Evolutionary conservation across 2,888 invertebrate genomes (phyloP).

Genomic region (Agrochola lota): DNA sequence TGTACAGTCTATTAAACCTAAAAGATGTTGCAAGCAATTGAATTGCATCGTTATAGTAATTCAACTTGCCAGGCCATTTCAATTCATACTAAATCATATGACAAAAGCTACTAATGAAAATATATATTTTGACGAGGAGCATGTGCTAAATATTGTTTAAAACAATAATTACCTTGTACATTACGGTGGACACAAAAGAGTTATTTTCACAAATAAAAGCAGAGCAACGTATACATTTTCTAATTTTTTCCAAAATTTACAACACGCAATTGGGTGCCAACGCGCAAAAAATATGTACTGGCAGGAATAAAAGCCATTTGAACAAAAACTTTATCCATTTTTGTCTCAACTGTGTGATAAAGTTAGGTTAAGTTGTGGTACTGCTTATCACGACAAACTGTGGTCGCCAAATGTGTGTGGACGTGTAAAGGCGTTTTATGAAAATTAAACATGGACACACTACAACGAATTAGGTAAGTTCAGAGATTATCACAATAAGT

Average conservation of each 20-base stretch:
- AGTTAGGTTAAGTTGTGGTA: slow-evolving; percentile 11
- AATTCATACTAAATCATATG: neutral
- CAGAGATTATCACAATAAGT: neutral
- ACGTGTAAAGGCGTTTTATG: neutral
- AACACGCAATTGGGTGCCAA: slow-evolving; percentile 30
- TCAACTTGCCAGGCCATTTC: neutral
- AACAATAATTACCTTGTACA: neutral
- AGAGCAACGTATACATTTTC: slow-evolving; percentile 22
- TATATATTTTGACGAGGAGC: neutral
- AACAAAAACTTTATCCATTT: slow-evolving; percentile 56
- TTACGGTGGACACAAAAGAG: slow-evolving; percentile 3
- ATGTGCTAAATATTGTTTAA: neutral
- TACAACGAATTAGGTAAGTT: neutral
- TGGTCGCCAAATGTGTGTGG: neutral
- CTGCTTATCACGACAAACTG: slow-evolving; percentile 11
- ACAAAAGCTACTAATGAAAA: neutral
- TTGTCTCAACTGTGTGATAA: slow-evolving; percentile 33
- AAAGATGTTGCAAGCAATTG: neutral
- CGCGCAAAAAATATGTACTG: slow-evolving; percentile 25
- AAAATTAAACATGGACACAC: neutral
- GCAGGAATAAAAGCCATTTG: slow-evolving; percentile 49
- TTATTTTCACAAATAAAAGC: slow-evolving; percentile 29
- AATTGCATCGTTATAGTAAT: neutral
- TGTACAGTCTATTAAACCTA: too few relatives aligned
- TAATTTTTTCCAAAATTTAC: slow-evolving; percentile 26